phyloP scores from a whole-genome alignment of 2,888 invertebrate genomes.

The Pollenia griseotomentosa region DNA sequence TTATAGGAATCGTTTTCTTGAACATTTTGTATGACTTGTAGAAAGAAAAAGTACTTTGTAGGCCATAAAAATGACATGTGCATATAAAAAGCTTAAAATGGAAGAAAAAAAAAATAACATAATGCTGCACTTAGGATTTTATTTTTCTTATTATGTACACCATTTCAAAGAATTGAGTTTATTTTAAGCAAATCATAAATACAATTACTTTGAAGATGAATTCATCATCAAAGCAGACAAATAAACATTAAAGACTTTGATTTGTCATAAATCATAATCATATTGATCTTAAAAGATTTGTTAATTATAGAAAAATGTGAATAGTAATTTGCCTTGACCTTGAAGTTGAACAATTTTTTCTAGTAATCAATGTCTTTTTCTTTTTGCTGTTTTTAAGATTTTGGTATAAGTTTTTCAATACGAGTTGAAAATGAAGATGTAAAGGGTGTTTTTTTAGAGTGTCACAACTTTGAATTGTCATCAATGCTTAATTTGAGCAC shows the following conservation, averaged over 20 bases:
- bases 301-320: not conserved
- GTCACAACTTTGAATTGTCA: no score
- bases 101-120: conserved; percentile 70
- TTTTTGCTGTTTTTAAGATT: no score
- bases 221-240: not conserved
- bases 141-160: not conserved
- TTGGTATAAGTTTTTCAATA: no score
- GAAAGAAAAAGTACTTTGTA: conserved; percentile 64
- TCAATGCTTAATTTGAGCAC: no score
- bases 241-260: not conserved
- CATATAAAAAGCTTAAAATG: conserved; percentile 72
- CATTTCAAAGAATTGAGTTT: conserved; percentile 44
- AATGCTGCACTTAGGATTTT: conserved; percentile 39
- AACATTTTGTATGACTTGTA: conserved; percentile 22
- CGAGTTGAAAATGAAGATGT: no score
- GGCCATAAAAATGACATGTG: conserved; percentile 66
- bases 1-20: not conserved
- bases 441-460: no score
- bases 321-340: not conserved
- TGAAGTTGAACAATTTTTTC: not conserved
- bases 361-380: no score
- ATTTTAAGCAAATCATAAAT: conserved; percentile 28
- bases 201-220: conserved; percentile 22
- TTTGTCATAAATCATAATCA: no score
- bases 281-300: no score